Evolutionary conservation across 2,797 vertebrate genomes (phyloP).

Genomic region (Otolemur crassicaudatus): DNA sequence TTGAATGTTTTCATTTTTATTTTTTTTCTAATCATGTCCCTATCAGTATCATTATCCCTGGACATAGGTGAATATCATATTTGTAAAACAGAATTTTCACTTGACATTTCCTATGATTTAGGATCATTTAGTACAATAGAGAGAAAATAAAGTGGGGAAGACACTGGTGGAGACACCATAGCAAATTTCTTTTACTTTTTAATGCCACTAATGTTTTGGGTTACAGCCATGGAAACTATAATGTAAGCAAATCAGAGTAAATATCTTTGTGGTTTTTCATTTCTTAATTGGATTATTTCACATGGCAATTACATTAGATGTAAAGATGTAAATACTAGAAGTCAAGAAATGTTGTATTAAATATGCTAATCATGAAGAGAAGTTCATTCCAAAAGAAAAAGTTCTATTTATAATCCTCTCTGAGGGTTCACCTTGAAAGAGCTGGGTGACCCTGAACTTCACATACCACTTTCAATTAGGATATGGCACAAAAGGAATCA

Average conservation of each 20-base stretch:
- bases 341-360: background rate
- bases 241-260: background rate
- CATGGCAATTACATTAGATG: background rate
- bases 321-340: background rate
- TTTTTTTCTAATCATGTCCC: background rate
- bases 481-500: background rate
- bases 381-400: background rate
- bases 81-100: background rate
- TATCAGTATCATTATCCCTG: background rate
- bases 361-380: background rate
- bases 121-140: background rate
- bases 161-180: background rate
- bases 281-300: conserved; percentile 3
- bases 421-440: background rate
- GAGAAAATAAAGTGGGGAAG: background rate
- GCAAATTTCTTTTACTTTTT: background rate
- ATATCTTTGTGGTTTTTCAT: background rate
- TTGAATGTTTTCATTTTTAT: background rate
- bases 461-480: background rate
- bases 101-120: background rate
- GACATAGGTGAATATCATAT: background rate
- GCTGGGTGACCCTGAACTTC: background rate
- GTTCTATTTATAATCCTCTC: background rate
- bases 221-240: background rate
- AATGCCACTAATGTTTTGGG: background rate